Evolutionary conservation across 1,140 invertebrate species (phyloP).

Genomic region (Wasmannia auropunctata): DNA sequence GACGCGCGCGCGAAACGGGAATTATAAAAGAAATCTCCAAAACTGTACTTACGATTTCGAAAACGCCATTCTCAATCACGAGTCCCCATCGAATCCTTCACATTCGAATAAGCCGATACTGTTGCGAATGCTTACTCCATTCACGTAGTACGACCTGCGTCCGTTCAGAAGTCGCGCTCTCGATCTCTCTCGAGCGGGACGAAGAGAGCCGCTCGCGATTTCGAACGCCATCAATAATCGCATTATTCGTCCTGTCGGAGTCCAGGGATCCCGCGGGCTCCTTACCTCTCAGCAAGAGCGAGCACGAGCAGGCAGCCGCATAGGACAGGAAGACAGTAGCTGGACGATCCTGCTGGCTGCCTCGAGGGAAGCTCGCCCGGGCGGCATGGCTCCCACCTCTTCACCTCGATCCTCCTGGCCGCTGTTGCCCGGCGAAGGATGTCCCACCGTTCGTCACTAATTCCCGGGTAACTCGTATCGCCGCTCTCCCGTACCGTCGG

Average conservation of each 20-base stretch:
- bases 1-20: neutral
- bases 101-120: neutral
- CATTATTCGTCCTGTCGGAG: neutral
- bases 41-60: neutral
- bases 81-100: neutral
- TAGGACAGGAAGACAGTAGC: constrained; percentile 68
- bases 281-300: constrained; percentile 78
- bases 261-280: neutral
- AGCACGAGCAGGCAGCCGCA: constrained; percentile 49
- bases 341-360: constrained; percentile 78
- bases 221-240: neutral
- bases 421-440: constrained; percentile 64
- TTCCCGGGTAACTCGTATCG: neutral
- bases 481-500: constrained; percentile 5
- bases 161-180: constrained; percentile 2
- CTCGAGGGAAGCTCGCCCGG: constrained; percentile 82
- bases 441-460: constrained; percentile 58
- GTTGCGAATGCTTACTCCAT: neutral
- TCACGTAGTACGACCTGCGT: neutral
- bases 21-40: neutral
- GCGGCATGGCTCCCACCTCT: constrained; percentile 83
- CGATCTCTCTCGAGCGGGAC: neutral
- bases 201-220: constrained; percentile 1
- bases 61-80: constrained; percentile 5
- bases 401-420: constrained; percentile 65